A percentile compares a stretch with the other conserved stretches of the same genome.
Evolutionary conservation across 2,113 vertebrate species (phyloP).

Genomic region (Elgaria multicarinata): DNA sequence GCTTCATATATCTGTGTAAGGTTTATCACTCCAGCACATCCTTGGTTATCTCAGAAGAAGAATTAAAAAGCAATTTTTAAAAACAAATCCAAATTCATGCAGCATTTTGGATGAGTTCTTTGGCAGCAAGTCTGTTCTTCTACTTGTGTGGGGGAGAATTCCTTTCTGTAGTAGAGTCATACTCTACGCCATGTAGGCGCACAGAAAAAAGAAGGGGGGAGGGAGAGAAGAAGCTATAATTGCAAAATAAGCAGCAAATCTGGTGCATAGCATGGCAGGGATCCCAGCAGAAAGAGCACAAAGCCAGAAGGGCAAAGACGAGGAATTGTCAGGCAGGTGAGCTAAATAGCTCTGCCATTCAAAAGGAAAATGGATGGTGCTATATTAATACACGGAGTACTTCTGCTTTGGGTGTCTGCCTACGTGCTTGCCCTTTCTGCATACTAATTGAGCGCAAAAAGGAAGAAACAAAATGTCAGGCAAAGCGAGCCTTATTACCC

Average conservation of each 20-base stretch:
- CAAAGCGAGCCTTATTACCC: background rate
- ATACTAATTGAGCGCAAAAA: background rate
- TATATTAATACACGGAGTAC: background rate
- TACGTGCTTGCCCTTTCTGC: background rate
- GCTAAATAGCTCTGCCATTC: slow-evolving; percentile 20
- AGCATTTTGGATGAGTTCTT: slow-evolving; percentile 17
- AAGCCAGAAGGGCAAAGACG: slow-evolving; percentile 12
- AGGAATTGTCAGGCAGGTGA: slow-evolving; percentile 46
- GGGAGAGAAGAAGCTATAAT: slow-evolving; percentile 14
- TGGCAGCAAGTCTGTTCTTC: slow-evolving; percentile 61
- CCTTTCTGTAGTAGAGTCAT: slow-evolving; percentile 52
- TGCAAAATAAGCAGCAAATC: slow-evolving; percentile 63
- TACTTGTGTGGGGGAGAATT: slow-evolving; percentile 66
- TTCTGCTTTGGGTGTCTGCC: slow-evolving; percentile 10
- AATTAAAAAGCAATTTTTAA: slow-evolving; percentile 51
- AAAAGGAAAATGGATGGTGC: slow-evolving; percentile 16
- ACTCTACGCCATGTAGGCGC: slow-evolving; percentile 33
- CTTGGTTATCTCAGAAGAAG: background rate
- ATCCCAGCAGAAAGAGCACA: slow-evolving; percentile 50
- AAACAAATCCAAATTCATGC: slow-evolving; percentile 36
- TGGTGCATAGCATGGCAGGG: slow-evolving; percentile 70
- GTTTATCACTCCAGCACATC: slow-evolving; percentile 29
- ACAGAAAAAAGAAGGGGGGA: background rate
- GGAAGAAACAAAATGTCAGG: background rate
- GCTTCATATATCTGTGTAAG: background rate